phyloP scores from a whole-genome alignment of 2,113 vertebrate species.

The human region GRCh38 chr11:94302501-94303000 shows the following conservation, averaged over 20 bases:
- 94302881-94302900: slow-evolving; percentile 45
- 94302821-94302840: background rate
- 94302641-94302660: background rate
- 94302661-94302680: background rate
- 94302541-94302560: background rate
- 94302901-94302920: slow-evolving; percentile 55
- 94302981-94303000: background rate
- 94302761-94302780: background rate
- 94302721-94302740: accelerated
- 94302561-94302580: background rate
- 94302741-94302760: background rate
- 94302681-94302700: accelerated
- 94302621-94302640: accelerated
- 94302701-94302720: background rate
- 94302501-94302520: background rate
- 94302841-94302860: slow-evolving; percentile 19
- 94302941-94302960: background rate
- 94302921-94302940: background rate
- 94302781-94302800: background rate
- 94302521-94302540: background rate
- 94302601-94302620: accelerated
- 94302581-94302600: background rate
- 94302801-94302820: background rate
- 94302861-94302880: slow-evolving; percentile 50
- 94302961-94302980: background rate